phyloP scores from a whole-genome alignment of 2,888 invertebrate species.

The Caenorhabditis sp. region DNA sequence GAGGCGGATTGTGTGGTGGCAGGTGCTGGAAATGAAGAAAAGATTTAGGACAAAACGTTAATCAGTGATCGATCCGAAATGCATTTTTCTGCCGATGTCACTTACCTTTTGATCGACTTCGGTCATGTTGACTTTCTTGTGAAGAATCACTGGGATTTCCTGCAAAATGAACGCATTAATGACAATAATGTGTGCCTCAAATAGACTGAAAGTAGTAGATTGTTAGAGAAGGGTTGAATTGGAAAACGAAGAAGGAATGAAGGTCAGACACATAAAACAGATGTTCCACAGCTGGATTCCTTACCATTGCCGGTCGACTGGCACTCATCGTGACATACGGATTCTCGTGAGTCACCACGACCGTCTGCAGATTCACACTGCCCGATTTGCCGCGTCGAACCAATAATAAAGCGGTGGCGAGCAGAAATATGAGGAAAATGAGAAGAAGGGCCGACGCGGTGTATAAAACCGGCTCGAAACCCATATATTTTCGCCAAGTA shows the following conservation, averaged over 20 bases:
- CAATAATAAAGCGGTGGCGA: conserved; percentile 12
- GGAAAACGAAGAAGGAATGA: conserved; percentile 3
- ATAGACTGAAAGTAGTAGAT: neutral
- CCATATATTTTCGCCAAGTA: conserved; percentile 42
- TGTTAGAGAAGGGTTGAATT: no score
- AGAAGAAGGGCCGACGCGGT: conserved; percentile 23
- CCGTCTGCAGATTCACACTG: conserved; percentile 47
- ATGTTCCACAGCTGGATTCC: conserved; percentile 14
- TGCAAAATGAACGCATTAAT: conserved; percentile 10
- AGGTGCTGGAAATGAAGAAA: conserved; percentile 26
- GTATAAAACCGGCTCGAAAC: conserved; percentile 40
- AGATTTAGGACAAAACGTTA: neutral
- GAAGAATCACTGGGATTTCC: conserved; percentile 53
- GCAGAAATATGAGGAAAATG: conserved; percentile 34
- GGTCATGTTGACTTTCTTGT: conserved; percentile 49
- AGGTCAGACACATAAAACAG: conserved; percentile 31
- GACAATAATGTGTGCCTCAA: no score
- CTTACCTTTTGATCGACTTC: conserved; percentile 43
- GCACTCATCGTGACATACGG: conserved; percentile 56
- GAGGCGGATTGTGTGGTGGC: conserved; percentile 66
- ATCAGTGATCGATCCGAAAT: neutral
- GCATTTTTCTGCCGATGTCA: neutral
- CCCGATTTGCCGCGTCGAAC: conserved; percentile 31
- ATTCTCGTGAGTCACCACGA: conserved; percentile 46
- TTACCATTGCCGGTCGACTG: conserved; percentile 33